Evolutionary conservation across 2,888 invertebrate genomes (phyloP).

Genomic region (Masnerella sp.): DNA sequence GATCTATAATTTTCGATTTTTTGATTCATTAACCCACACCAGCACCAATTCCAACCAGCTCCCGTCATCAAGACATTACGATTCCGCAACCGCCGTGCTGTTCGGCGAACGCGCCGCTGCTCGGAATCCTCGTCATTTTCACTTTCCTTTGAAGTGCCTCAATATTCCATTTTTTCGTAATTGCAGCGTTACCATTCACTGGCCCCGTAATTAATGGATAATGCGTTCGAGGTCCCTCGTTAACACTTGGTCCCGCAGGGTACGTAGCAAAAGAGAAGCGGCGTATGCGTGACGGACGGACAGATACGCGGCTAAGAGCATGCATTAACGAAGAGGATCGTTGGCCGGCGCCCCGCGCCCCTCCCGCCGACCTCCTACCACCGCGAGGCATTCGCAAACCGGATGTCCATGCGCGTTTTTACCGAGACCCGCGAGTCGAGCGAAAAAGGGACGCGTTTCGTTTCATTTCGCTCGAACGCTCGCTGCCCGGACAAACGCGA

Average conservation of each 20-base stretch:
- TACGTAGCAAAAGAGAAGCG: conserved; percentile 52
- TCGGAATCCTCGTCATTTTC: conserved; percentile 34
- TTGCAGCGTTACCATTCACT: conserved; percentile 56
- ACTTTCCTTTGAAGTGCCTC: conserved; percentile 55
- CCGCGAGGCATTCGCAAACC: conserved; percentile 61
- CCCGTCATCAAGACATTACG: too few relatives aligned
- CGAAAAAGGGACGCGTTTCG: conserved; percentile 69
- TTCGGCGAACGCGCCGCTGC: background rate
- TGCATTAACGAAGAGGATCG: conserved; percentile 61
- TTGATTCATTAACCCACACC: too few relatives aligned
- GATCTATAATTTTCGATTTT: too few relatives aligned
- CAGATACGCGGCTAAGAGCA: conserved; percentile 61
- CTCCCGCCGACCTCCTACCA: conserved; percentile 54
- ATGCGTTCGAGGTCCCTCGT: conserved; percentile 60
- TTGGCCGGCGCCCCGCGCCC: too few relatives aligned
- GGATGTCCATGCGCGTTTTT: conserved; percentile 71
- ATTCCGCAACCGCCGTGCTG: too few relatives aligned
- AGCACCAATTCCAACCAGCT: too few relatives aligned
- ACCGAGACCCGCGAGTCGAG: conserved; percentile 61
- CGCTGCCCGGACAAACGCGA: conserved; percentile 59
- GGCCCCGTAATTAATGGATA: conserved; percentile 60
- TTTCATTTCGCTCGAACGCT: conserved; percentile 63
- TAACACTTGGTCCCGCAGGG: conserved; percentile 61
- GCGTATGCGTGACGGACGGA: conserved; percentile 59
- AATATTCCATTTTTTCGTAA: conserved; percentile 57